Percentiles rank a stretch among this genome's conserved stretches.
phyloP scores from a whole-genome alignment of 1,140 invertebrate species.

The Heliconius himera region DNA sequence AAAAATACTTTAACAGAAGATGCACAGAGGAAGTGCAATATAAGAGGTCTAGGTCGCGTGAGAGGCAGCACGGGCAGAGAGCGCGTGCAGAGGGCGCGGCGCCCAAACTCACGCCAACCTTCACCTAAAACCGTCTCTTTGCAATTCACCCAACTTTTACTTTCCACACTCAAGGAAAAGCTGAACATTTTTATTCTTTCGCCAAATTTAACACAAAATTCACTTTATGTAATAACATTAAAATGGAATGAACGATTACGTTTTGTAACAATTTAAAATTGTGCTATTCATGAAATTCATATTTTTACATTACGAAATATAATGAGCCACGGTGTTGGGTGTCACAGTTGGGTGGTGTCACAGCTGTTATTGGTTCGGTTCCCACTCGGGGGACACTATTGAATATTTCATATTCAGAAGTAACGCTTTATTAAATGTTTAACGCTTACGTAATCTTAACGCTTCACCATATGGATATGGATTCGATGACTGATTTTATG shows the following conservation, averaged over 20 bases:
- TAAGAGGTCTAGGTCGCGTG: background rate
- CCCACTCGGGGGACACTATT: too few relatives aligned
- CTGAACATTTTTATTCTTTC: background rate
- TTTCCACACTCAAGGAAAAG: background rate
- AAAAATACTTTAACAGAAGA: background rate
- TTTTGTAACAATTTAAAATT: background rate
- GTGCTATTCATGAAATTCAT: background rate
- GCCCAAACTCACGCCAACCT: background rate
- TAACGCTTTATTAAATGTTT: too few relatives aligned
- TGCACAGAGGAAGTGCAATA: background rate
- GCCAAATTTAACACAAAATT: background rate
- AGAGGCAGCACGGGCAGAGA: background rate
- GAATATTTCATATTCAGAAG: too few relatives aligned
- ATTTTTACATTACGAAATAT: too few relatives aligned
- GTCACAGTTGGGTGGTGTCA: too few relatives aligned
- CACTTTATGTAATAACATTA: background rate
- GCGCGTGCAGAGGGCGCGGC: too few relatives aligned
- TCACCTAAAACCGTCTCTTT: slow-evolving; percentile 4
- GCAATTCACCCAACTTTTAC: background rate
- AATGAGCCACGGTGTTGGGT: too few relatives aligned
- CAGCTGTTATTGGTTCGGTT: too few relatives aligned
- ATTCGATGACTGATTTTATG: too few relatives aligned
- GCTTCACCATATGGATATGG: too few relatives aligned
- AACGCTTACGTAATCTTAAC: too few relatives aligned
- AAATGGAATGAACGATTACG: background rate